A percentile compares a stretch with the other conserved stretches of the same genome.
These are phyloP conservation scores for Burhinus oedicnemus DNA, from an alignment of 2,113 vertebrate genomes.

Conservation along the genomic window DNA sequence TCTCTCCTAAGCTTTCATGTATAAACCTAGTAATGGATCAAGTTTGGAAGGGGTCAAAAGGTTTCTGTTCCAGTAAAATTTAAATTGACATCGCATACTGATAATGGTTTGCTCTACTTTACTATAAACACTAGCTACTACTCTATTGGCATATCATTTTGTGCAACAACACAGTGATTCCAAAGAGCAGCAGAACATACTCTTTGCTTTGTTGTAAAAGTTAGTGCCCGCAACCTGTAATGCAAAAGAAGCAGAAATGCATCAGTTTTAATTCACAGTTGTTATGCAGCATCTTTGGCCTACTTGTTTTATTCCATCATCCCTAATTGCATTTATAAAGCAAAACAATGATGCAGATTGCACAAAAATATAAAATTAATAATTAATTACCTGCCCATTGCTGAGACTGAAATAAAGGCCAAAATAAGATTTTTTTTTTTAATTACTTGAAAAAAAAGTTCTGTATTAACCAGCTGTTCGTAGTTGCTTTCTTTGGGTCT, in stretches of 20 bases:
- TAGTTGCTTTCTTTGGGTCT: not conserved
- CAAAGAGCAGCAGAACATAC: not conserved
- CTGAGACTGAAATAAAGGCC: constrained; percentile 68
- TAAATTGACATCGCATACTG: constrained; percentile 64
- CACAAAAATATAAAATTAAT: constrained; percentile 53
- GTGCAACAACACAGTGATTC: not conserved
- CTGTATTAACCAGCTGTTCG: not conserved
- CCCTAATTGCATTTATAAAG: constrained; percentile 31
- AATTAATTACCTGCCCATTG: constrained; percentile 62
- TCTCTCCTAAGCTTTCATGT: constrained; percentile 71
- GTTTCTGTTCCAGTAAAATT: constrained; percentile 75
- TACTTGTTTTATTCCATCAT: constrained; percentile 15
- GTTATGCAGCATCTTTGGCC: not conserved
- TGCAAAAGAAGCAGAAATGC: not conserved
- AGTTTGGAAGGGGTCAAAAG: constrained; percentile 70
- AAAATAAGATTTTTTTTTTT: constrained; percentile 39
- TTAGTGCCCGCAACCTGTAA: not conserved
- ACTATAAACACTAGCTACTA: constrained; percentile 30
- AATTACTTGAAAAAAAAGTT: constrained; percentile 18
- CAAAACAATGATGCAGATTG: constrained; percentile 40
- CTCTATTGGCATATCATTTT: constrained; percentile 35
- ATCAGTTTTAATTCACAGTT: not conserved
- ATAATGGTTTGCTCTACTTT: constrained; percentile 58
- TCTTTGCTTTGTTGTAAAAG: constrained; percentile 30
- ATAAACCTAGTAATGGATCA: constrained; percentile 72